These are phyloP conservation scores for Macrosteles quadrilineatus DNA, from an alignment of 1,140 invertebrate species.

Conservation along the genomic window DNA sequence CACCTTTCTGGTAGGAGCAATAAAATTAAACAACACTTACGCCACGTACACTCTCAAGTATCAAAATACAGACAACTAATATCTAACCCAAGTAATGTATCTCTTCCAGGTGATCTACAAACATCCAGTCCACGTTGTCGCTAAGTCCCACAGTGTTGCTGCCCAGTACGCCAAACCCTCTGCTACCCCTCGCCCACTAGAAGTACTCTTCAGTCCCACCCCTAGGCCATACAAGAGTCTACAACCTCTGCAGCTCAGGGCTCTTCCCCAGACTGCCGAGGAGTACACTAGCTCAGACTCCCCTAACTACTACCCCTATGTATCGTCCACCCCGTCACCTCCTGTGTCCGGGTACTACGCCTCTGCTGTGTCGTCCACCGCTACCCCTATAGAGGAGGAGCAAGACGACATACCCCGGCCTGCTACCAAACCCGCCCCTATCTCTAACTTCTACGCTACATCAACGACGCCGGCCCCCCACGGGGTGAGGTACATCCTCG, in stretches of 20 bases:
- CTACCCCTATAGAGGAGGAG: constrained; percentile 13
- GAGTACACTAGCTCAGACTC: constrained; percentile 14
- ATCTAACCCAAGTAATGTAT: too few relatives aligned
- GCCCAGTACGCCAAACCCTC: neutral
- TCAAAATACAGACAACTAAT: too few relatives aligned
- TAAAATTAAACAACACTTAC: too few relatives aligned
- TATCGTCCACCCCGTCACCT: neutral
- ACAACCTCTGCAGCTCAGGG: neutral
- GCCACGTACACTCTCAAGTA: too few relatives aligned
- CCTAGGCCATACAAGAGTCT: neutral
- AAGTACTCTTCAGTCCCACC: constrained; percentile 6
- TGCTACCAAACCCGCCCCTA: neutral
- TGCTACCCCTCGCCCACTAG: neutral
- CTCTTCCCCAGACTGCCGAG: constrained; percentile 2
- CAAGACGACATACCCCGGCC: neutral
- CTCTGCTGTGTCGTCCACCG: neutral
- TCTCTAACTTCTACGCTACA: neutral
- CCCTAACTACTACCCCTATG: constrained; percentile 5
- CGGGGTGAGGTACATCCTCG: neutral
- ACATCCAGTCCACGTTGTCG: neutral
- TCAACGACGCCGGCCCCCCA: neutral
- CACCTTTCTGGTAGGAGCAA: too few relatives aligned
- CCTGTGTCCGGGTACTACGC: neutral
- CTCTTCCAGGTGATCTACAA: neutral
- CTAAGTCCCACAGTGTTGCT: neutral